Conservation (phyloP, 2,797 vertebrate species). For the Clamator glandarius region DNA sequence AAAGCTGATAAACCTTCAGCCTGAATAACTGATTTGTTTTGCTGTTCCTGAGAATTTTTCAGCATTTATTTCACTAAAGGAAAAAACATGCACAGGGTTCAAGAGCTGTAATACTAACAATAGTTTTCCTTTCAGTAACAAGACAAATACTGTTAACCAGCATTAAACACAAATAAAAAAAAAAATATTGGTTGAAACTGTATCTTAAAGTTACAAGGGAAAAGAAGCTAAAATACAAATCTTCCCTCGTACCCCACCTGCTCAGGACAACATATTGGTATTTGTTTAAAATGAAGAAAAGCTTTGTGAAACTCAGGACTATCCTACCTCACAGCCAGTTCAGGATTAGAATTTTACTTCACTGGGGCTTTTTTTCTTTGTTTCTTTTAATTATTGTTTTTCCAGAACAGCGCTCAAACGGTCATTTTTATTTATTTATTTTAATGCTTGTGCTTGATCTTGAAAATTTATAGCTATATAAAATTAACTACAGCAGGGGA, state of each 20-base stretch:
- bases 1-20: neutral
- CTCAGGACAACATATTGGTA: neutral
- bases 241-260: no score
- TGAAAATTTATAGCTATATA: conserved; percentile 1
- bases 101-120: neutral
- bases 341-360: neutral
- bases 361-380: neutral
- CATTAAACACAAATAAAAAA: neutral
- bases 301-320: neutral
- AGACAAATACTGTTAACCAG: neutral
- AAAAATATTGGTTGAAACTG: neutral
- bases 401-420: neutral
- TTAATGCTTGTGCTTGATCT: neutral
- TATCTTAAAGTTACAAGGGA: neutral
- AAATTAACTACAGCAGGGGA: neutral
- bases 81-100: neutral
- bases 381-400: neutral
- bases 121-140: neutral
- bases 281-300: neutral
- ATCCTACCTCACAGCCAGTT: neutral
- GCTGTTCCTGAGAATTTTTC: neutral
- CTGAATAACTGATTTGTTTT: neutral
- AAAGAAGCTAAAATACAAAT: neutral
- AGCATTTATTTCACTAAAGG: neutral
- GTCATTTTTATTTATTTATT: neutral